Percentiles rank a stretch among this genome's conserved stretches.
Evolutionary conservation across 2,113 vertebrate species (phyloP).

Genomic region (Tragelaphus imberbis): DNA sequence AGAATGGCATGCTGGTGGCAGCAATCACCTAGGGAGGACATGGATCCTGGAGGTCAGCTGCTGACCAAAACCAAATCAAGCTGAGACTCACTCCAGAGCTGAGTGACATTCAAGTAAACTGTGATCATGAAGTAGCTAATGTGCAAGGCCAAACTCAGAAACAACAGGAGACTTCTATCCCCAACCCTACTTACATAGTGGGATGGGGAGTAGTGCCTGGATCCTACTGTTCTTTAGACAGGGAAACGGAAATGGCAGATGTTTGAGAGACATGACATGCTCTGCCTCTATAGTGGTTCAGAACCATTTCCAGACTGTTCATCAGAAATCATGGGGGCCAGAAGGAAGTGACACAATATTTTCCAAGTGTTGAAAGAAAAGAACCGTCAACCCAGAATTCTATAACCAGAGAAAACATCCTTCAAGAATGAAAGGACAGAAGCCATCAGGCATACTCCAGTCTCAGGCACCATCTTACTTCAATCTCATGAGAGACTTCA

Average conservation of each 20-base stretch:
- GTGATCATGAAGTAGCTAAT: neutral
- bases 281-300: neutral
- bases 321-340: neutral
- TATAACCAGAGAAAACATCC: neutral
- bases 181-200: neutral
- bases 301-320: neutral
- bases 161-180: neutral
- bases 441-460: neutral
- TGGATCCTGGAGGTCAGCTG: neutral
- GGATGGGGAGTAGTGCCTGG: neutral
- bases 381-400: neutral
- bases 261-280: neutral
- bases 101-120: neutral
- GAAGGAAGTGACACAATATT: neutral
- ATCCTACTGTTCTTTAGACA: neutral
- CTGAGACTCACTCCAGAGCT: neutral
- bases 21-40: neutral
- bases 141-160: neutral
- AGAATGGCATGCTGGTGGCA: neutral
- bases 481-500: neutral
- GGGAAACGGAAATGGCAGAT: neutral
- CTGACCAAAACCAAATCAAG: neutral
- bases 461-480: neutral
- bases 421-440: neutral
- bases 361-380: neutral